These are phyloP conservation scores for Aethina tumida DNA, from an alignment of 1,140 invertebrate species.

Conservation along the genomic window DNA sequence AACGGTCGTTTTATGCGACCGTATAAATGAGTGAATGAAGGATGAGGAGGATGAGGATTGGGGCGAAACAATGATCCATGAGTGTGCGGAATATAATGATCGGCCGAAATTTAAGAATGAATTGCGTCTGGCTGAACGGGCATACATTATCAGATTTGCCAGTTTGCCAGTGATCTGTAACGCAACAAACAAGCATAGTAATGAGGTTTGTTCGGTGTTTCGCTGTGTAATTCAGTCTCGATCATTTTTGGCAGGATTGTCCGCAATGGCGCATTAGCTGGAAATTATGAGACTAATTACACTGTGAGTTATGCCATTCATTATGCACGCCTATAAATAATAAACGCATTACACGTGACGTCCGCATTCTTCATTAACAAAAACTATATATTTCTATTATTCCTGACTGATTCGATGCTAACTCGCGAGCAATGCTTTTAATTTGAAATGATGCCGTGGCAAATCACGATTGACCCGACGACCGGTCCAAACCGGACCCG, in stretches of 20 bases:
- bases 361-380: slow-evolving; percentile 35
- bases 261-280: slow-evolving; percentile 34
- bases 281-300: slow-evolving; percentile 37
- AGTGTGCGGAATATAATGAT: too few relatives aligned
- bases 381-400: slow-evolving; percentile 36
- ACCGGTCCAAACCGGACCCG: too few relatives aligned
- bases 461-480: slow-evolving; percentile 23
- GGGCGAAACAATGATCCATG: too few relatives aligned
- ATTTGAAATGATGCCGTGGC: slow-evolving; percentile 26
- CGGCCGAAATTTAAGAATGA: too few relatives aligned
- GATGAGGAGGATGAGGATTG: too few relatives aligned
- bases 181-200: slow-evolving; percentile 9
- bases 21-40: too few relatives aligned
- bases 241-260: slow-evolving; percentile 33
- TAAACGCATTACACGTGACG: slow-evolving; percentile 32
- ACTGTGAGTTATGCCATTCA: slow-evolving; percentile 35
- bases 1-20: too few relatives aligned
- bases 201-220: slow-evolving; percentile 16
- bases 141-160: too few relatives aligned
- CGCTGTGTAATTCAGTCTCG: slow-evolving; percentile 28
- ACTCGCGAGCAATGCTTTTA: slow-evolving; percentile 25
- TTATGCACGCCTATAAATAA: slow-evolving; percentile 32
- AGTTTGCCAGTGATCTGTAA: neutral
- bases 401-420: slow-evolving; percentile 24
- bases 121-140: too few relatives aligned